Conservation (phyloP, 2,888 invertebrate genomes). For the Drosophila anceps region DNA sequence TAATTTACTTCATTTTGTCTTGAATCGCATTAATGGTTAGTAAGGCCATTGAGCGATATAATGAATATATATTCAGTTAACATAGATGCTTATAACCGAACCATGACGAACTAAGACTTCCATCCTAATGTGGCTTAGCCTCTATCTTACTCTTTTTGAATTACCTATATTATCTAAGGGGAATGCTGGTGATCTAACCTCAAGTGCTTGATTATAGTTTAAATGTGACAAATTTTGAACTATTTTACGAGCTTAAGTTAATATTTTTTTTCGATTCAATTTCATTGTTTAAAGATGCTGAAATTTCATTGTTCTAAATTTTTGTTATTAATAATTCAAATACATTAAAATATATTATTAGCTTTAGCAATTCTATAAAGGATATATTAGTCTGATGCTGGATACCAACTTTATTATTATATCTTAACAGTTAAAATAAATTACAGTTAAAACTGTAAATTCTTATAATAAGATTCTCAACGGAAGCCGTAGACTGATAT, state of each 20-base stretch:
- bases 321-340: neutral
- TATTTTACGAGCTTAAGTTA: neutral
- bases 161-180: neutral
- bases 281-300: neutral
- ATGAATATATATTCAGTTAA: too few relatives aligned
- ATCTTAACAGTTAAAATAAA: neutral
- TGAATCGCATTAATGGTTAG: constrained; percentile 57
- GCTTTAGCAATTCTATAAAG: too few relatives aligned
- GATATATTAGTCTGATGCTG: neutral
- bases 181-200: neutral
- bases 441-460: neutral
- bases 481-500: neutral
- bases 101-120: neutral
- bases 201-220: neutral
- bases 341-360: neutral
- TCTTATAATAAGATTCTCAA: too few relatives aligned
- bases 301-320: neutral
- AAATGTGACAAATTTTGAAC: neutral
- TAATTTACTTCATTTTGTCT: neutral
- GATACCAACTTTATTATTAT: neutral
- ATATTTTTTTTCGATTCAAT: accelerated
- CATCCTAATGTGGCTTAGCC: neutral
- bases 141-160: neutral
- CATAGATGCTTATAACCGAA: neutral
- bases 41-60: constrained; percentile 58